Percentiles rank a stretch among this genome's conserved stretches.
phyloP scores from a whole-genome alignment of 2,113 vertebrate species.

The Elephantulus edwardii region DNA sequence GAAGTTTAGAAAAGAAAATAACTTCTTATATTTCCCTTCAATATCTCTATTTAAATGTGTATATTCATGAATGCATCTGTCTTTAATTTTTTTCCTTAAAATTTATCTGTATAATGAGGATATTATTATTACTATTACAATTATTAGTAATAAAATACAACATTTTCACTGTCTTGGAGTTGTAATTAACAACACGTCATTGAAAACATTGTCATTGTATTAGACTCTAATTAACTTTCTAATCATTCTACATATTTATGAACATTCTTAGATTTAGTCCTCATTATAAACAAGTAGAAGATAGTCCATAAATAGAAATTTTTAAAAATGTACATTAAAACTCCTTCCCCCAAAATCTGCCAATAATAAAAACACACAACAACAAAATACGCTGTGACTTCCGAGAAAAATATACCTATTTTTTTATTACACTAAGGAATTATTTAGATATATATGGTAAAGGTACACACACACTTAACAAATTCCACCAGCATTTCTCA shows the following conservation, averaged over 20 bases:
- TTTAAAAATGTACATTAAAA: neutral
- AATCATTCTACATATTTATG: constrained; percentile 15
- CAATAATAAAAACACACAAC: constrained; percentile 13
- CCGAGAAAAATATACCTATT: neutral
- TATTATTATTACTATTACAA: neutral
- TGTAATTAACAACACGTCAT: neutral
- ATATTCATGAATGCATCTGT: neutral
- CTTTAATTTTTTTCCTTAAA: neutral
- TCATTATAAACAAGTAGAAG: constrained; percentile 33
- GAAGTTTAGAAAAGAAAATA: constrained; percentile 9
- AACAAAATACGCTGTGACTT: constrained; percentile 14
- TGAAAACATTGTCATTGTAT: constrained; percentile 30
- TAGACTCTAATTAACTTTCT: constrained; percentile 27
- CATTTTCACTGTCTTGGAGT: neutral
- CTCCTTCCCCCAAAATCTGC: neutral
- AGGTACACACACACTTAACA: neutral
- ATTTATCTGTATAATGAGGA: neutral
- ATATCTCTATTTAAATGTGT: neutral
- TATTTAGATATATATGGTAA: neutral
- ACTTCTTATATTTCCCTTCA: neutral
- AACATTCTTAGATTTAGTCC: neutral
- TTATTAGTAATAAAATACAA: neutral
- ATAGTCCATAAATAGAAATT: neutral
- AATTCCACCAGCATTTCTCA: neutral
- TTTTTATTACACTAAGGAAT: neutral